phyloP scores from a whole-genome alignment of 2,888 invertebrate species.

The Melinaea marsaeus region DNA sequence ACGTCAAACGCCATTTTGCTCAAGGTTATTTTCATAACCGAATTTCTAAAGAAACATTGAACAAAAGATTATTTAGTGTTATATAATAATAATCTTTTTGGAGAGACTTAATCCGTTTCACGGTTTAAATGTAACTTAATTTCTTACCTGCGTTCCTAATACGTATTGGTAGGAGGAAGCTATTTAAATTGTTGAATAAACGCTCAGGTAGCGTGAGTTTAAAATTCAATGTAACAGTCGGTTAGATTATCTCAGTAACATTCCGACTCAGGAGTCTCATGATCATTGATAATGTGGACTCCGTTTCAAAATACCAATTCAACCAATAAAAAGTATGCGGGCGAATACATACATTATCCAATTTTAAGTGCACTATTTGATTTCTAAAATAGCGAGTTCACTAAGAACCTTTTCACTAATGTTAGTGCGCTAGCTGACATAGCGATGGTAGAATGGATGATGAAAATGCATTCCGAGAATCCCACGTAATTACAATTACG shows the following conservation, averaged over 20 bases:
- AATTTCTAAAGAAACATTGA: neutral
- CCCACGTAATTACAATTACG: conserved; percentile 59
- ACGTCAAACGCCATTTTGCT: neutral
- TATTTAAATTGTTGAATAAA: conserved; percentile 64
- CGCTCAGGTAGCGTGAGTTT: conserved; percentile 71
- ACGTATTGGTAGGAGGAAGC: conserved; percentile 59
- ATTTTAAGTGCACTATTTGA: neutral
- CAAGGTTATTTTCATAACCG: neutral
- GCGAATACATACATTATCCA: conserved; percentile 48
- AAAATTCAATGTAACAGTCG: conserved; percentile 65
- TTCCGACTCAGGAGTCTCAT: conserved; percentile 57
- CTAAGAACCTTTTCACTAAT: too few relatives aligned
- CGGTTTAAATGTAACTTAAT: conserved; percentile 41
- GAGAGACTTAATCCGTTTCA: conserved; percentile 14
- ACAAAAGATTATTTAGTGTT: neutral
- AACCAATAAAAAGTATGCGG: conserved; percentile 73
- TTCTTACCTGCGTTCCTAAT: conserved; percentile 57
- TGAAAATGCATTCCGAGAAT: conserved; percentile 12
- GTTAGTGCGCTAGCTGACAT: too few relatives aligned
- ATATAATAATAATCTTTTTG: neutral
- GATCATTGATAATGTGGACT: conserved; percentile 49
- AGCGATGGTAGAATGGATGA: too few relatives aligned
- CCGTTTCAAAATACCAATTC: conserved; percentile 63
- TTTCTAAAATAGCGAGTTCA: conserved; percentile 24
- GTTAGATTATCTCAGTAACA: conserved; percentile 72